Evolutionary conservation across 2,113 vertebrate genomes (phyloP).

Genomic region (Pteropus alecto): DNA sequence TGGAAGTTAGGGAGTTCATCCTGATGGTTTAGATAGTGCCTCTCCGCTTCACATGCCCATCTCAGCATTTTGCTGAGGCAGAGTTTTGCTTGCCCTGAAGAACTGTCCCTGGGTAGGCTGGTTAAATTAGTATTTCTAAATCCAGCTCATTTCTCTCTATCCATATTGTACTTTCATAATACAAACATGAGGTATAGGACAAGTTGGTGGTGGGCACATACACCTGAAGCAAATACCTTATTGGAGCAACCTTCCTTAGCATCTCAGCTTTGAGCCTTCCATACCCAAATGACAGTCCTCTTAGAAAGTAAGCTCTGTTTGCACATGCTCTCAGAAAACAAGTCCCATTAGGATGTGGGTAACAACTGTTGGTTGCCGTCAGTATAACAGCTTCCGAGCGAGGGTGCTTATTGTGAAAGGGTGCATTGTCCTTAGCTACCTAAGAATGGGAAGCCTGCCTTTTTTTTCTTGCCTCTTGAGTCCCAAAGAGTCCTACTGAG

Average conservation of each 20-base stretch:
- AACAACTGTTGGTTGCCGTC: neutral
- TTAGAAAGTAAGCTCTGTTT: neutral
- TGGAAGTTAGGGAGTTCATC: neutral
- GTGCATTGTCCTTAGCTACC: neutral
- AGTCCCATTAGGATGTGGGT: neutral
- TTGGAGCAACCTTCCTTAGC: neutral
- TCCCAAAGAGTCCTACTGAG: neutral
- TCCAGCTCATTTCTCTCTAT: neutral
- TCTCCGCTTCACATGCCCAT: neutral
- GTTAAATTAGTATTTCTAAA: neutral
- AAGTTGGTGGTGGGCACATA: neutral
- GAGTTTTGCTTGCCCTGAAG: neutral
- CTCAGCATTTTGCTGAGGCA: neutral
- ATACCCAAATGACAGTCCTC: neutral
- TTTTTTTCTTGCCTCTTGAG: neutral
- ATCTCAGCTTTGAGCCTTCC: neutral
- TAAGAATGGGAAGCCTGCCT: rapidly evolving
- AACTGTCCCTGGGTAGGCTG: neutral
- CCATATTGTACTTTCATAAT: neutral
- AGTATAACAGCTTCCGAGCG: neutral
- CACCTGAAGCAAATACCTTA: rapidly evolving
- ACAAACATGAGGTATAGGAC: neutral
- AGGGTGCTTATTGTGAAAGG: neutral
- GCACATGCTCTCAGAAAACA: neutral
- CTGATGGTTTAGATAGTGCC: neutral